Conservation (phyloP, 92 coral and sea anemone species). For the Phenganax subtilis region DNA sequence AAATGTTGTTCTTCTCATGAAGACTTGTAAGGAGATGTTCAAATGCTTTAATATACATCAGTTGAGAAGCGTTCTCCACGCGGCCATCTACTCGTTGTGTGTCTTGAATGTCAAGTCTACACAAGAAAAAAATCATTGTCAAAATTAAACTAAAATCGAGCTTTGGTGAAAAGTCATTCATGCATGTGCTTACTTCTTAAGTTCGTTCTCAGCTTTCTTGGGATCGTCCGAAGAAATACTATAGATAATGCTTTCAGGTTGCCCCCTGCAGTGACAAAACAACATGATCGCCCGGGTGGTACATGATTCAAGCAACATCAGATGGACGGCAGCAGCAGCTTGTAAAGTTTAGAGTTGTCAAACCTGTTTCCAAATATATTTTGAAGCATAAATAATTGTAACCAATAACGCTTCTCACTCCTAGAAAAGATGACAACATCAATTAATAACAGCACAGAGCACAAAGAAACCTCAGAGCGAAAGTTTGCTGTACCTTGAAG, state of each 20-base stretch:
- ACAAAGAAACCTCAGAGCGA: background rate
- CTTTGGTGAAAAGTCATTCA: background rate
- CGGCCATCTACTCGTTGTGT: slow-evolving; percentile 70
- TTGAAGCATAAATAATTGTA: background rate
- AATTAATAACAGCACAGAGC: background rate
- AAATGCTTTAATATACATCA: slow-evolving; percentile 67
- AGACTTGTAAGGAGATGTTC: slow-evolving; percentile 66
- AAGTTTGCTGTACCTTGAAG: background rate
- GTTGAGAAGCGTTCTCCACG: slow-evolving; percentile 66
- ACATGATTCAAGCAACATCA: no score
- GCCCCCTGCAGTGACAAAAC: background rate
- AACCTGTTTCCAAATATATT: background rate
- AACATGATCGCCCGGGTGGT: no score
- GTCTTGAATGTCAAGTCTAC: slow-evolving; percentile 79
- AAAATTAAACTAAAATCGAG: background rate
- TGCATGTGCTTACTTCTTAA: slow-evolving; percentile 62
- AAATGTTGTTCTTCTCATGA: slow-evolving; percentile 79
- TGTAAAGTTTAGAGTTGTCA: background rate
- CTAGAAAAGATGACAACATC: no score
- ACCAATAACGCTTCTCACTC: no score
- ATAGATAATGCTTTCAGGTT: slow-evolving; percentile 75
- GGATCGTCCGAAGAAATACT: slow-evolving; percentile 63
- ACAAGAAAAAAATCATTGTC: background rate
- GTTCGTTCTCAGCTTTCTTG: slow-evolving; percentile 78
- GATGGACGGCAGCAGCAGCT: background rate